Conservation (phyloP, 2,888 invertebrate species). For the Drosophila sordidula region DNA sequence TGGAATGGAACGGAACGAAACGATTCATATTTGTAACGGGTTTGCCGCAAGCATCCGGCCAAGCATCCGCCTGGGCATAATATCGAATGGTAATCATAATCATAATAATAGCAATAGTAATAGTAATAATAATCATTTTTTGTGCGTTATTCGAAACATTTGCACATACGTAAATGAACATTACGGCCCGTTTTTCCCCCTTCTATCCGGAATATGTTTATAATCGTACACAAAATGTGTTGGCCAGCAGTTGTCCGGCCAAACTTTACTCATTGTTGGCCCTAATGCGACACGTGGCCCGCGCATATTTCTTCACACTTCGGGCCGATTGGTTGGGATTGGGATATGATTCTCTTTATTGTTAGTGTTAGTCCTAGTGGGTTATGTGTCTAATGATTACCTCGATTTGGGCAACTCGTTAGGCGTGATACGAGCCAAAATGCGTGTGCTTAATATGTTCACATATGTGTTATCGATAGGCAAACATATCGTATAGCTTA, state of each 20-base stretch:
- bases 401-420: slow-evolving; percentile 47
- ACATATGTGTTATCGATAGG: slow-evolving; percentile 38
- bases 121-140: slow-evolving; percentile 75
- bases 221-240: slow-evolving; percentile 66
- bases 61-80: slow-evolving; percentile 28
- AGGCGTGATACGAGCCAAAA: slow-evolving; percentile 21
- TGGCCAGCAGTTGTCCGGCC: slow-evolving; percentile 52
- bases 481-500: neutral
- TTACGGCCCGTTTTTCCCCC: slow-evolving; percentile 40
- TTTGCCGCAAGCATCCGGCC: slow-evolving; percentile 30
- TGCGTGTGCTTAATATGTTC: slow-evolving; percentile 18
- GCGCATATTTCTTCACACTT: slow-evolving; percentile 66
- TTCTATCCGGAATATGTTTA: slow-evolving; percentile 65
- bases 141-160: slow-evolving; percentile 65
- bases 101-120: slow-evolving; percentile 76
- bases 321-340: slow-evolving; percentile 32
- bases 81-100: slow-evolving; percentile 80
- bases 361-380: slow-evolving; percentile 34
- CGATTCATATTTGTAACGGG: slow-evolving; percentile 74
- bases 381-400: slow-evolving; percentile 67
- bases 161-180: slow-evolving; percentile 77
- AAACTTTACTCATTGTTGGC: slow-evolving; percentile 42
- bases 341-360: slow-evolving; percentile 9
- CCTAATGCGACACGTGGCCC: slow-evolving; percentile 72
- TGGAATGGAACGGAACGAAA: slow-evolving; percentile 27